Evolutionary conservation across 2,888 invertebrate genomes (phyloP).

Genomic region (Mactromeris polynyma): DNA sequence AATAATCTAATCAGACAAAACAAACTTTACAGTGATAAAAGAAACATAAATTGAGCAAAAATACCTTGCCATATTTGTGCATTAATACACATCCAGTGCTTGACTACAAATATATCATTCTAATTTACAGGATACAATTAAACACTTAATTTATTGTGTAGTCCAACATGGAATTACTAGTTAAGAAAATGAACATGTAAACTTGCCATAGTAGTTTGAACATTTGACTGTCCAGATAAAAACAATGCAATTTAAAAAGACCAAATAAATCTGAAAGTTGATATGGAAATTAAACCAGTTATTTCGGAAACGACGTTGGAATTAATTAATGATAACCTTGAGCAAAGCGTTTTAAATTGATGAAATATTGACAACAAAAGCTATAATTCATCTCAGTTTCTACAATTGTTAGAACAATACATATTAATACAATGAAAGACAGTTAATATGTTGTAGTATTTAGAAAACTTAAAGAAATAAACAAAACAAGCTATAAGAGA

Average conservation of each 20-base stretch:
- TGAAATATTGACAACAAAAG: too few relatives aligned
- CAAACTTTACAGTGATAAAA: conserved; percentile 2
- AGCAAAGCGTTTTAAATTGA: too few relatives aligned
- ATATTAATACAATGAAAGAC: conserved; percentile 41
- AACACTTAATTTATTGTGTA: background rate
- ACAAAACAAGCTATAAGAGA: background rate
- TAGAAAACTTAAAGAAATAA: conserved; percentile 8
- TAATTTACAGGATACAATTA: background rate
- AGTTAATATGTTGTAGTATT: conserved; percentile 11
- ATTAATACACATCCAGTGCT: background rate
- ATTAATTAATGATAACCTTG: too few relatives aligned
- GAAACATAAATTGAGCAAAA: background rate
- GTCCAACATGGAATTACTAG: too few relatives aligned
- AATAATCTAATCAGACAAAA: background rate
- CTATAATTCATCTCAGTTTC: too few relatives aligned
- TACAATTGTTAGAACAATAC: background rate
- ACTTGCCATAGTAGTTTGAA: too few relatives aligned
- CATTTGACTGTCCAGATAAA: background rate
- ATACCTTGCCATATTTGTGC: background rate
- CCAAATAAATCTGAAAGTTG: background rate
- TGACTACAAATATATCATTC: background rate
- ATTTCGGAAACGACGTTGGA: too few relatives aligned
- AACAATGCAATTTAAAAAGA: background rate
- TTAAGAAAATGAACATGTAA: too few relatives aligned
- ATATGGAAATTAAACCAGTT: background rate